Base-by-base conservation (phyloP, 1,140 invertebrate genomes). In the Plectrocnemia conspersa region DNA sequence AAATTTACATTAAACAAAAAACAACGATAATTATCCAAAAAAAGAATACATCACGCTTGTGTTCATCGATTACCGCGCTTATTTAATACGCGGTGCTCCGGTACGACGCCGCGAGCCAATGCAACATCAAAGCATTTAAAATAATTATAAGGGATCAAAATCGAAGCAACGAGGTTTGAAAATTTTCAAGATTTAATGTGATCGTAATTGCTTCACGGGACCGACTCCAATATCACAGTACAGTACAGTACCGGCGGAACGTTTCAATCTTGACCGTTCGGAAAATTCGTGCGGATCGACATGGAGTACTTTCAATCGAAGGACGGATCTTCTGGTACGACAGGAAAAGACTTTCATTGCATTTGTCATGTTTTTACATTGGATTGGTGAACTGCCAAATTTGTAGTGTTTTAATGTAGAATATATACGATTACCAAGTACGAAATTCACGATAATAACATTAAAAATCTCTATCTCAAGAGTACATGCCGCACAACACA, bases 111-210 rank as follows among this genome's bases (percentile, higher is more conserved):
- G 47, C 55, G 55, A 53, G 59, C 54, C 58, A 16, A 41, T 35
- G 47, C 54, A 48, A 13, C 45, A 52, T 56, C 54, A 35, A 47
- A 52, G 55, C 59, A 61, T 61, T 61, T 61, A 57, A 57, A 61
- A 61, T 61, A 61, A 61, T 61, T 61, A 61, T 55, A 57, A 61
- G 59, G 59, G 47, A 57, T 61, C 55, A 57, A 54, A 61, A 61
- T 61, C 59, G 59, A 61, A 57, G 55, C 59, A 61, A 61, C 59
- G 55, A 57, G 55, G 54, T 61, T 57, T 61, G 59, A 57, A 57
- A 53, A 57, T 61, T 61, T 61, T 57, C 59, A 57, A 61, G 54
- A 57, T 61, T 61, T 61, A 61, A 61, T 61, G 40, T 61, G 54
- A 52, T 54, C 59, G 58, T 61, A 61, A 61, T 61, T 61, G 58